Conservation (phyloP, 2,888 invertebrate genomes). For the Harpagoxenus sublaevis region DNA sequence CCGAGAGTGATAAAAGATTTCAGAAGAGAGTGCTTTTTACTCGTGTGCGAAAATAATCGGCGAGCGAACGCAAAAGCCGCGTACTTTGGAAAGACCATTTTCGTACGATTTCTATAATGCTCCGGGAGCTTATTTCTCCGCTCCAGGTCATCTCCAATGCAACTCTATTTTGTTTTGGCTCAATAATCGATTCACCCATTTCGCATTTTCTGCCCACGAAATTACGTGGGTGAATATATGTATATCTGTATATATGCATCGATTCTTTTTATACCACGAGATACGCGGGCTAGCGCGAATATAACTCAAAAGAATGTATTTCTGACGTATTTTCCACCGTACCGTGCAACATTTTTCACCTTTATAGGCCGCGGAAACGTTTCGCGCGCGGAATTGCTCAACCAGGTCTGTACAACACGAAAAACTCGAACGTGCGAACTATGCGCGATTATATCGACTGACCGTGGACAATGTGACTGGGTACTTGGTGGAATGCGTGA, state of each 20-base stretch:
- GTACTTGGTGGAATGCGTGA: conserved; percentile 59
- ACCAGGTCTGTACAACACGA: background rate
- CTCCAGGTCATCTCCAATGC: background rate
- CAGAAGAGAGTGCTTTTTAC: background rate
- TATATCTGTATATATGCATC: background rate
- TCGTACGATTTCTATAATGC: background rate
- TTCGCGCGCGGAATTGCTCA: background rate
- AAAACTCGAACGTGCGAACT: conserved; percentile 22
- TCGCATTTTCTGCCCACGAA: background rate
- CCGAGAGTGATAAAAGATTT: background rate
- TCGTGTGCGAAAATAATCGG: conserved; percentile 5
- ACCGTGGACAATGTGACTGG: conserved; percentile 39
- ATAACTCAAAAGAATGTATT: background rate
- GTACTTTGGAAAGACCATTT: background rate
- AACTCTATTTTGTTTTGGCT: background rate
- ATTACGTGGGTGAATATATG: background rate
- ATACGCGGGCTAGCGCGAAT: background rate
- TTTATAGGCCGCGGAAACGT: background rate
- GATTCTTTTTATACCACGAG: background rate
- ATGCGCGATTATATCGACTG: conserved; percentile 18
- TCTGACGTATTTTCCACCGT: background rate
- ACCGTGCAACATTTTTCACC: background rate
- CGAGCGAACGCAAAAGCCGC: background rate
- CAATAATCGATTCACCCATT: background rate
- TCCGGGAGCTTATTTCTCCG: background rate